Conservation (phyloP, 2,797 vertebrate species). For the Gymnothorax javanicus region DNA sequence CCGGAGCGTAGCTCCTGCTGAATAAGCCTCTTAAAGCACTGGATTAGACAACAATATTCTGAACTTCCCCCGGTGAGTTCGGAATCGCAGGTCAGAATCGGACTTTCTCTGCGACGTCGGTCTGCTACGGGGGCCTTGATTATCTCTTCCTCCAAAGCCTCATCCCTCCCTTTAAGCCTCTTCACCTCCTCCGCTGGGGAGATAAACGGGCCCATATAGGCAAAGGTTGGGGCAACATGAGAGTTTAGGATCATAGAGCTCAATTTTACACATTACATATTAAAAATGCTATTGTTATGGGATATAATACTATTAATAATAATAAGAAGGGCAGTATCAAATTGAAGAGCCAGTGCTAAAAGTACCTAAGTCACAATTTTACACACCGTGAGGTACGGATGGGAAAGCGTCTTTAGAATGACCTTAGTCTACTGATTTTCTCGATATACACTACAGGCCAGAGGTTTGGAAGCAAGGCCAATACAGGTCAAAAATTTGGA, state of each 20-base stretch:
- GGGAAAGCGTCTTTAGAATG: too few species aligned
- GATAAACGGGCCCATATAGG: not conserved
- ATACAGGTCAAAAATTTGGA: too few species aligned
- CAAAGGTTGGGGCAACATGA: not conserved
- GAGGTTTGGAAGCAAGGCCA: too few species aligned
- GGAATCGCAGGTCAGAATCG: constrained; percentile 51
- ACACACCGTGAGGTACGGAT: too few species aligned
- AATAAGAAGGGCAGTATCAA: too few species aligned
- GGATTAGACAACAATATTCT: constrained; percentile 55
- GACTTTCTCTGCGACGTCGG: not conserved
- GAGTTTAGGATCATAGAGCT: not conserved
- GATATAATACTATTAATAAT: too few species aligned
- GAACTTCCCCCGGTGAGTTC: constrained; percentile 40
- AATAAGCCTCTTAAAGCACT: constrained; percentile 72
- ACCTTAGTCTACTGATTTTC: too few species aligned
- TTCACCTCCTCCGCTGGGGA: constrained; percentile 86
- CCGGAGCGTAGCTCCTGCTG: constrained; percentile 75
- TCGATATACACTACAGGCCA: too few species aligned
- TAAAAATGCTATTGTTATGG: too few species aligned
- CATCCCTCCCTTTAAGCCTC: constrained; percentile 84
- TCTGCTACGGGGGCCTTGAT: constrained; percentile 42
- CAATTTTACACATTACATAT: too few species aligned
- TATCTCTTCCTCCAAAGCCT: constrained; percentile 67
- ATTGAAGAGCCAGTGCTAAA: too few species aligned
- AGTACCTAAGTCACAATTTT: too few species aligned